Base-by-base conservation (phyloP, 2,797 vertebrate species). In the Acanthornis magna region DNA sequence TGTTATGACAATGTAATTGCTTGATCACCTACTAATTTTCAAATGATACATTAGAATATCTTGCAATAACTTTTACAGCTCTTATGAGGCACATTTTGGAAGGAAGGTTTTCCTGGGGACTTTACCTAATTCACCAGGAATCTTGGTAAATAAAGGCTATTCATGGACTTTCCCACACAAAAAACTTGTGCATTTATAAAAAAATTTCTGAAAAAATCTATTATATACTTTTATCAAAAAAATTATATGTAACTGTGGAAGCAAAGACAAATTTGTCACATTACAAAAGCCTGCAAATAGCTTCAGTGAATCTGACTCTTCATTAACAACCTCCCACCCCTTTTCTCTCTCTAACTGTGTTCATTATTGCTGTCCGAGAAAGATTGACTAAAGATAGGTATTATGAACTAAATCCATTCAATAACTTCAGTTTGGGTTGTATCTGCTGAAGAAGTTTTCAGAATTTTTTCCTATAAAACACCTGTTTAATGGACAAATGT, bases 11-110 rank as follows among this genome's bases (percentile, higher is more conserved):
- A 14, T 4, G 2, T 79, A 94, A 91, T 66, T 90, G 21, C 68
- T 89, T 85, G 84, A 89, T 92, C 42, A 85, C 30, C 42, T 74
- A 83, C n/a, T 67, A 91, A 82, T 87, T 95, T 94, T 86, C 57
- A 87, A 77, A 54, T 22, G 9, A 85, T 43, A 66, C 25, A 13
- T 71, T 85, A 54, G 18, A 87, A 85, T 80, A 80, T 54, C 34
- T 85, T 91, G 53, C 45, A 76, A 89, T 89, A 86, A 90, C n/a
- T 92, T 94, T 93, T 79, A 91, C 50, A 70, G 53, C 6, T 65
- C 79, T 83, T 78, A 29, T 27, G 65, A 77, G 75, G 47, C 36
- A 34, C 27, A 58, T 77, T 89, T 91, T 48, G 32, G 19, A 85
- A 88, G 34, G 29, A n/a, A 72, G 15, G 15, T 60, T 91, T 93